Percentiles rank a stretch among this genome's conserved stretches.
Evolutionary conservation across 2,888 invertebrate genomes (phyloP).

Genomic region (Drosophila picticornis): DNA sequence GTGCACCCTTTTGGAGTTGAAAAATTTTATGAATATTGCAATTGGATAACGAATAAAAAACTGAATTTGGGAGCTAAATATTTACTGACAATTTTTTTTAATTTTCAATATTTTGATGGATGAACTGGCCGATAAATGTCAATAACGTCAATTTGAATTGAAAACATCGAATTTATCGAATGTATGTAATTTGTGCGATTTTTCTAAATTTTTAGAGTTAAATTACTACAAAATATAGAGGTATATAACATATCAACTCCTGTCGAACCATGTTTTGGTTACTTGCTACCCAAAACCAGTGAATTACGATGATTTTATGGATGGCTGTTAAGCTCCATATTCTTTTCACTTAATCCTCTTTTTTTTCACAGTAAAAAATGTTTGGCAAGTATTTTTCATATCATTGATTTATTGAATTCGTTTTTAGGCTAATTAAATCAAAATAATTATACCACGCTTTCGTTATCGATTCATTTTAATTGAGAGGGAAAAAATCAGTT

Average conservation of each 20-base stretch:
- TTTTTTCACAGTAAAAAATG: background rate
- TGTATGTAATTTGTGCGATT: background rate
- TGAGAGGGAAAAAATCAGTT: slow-evolving; percentile 16
- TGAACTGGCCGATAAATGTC: background rate
- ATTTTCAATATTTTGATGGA: background rate
- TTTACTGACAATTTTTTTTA: background rate
- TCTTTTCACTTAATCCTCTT: background rate
- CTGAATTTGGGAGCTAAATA: background rate
- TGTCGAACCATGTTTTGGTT: background rate
- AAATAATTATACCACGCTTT: slow-evolving; percentile 23
- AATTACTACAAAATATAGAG: background rate
- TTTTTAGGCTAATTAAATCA: slow-evolving; percentile 53
- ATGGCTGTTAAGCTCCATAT: background rate
- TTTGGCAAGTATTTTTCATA: slow-evolving; percentile 28
- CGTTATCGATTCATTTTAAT: slow-evolving; percentile 20
- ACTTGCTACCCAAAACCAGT: background rate
- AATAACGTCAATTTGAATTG: background rate
- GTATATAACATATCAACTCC: background rate
- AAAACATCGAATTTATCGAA: background rate
- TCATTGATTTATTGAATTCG: slow-evolving; percentile 49
- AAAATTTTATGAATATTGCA: background rate
- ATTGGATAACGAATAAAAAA: background rate
- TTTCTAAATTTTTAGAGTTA: background rate
- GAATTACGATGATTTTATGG: background rate
- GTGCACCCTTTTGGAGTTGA: background rate